Evolutionary conservation across 2,888 invertebrate species (phyloP), one percentile per base, ranked within the genome.

Genomic region (Drosophila pullipes): DNA sequence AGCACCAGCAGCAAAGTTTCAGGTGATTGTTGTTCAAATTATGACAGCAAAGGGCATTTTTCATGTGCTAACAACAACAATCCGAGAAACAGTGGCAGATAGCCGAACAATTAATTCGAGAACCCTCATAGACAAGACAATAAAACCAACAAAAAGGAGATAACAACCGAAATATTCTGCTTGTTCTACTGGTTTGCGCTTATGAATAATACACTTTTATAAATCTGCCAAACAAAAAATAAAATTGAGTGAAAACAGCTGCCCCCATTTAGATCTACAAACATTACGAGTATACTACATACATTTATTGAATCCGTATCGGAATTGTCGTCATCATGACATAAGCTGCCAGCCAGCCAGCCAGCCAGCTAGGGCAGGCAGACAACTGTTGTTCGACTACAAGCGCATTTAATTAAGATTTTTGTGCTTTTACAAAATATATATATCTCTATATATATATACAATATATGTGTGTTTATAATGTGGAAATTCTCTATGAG

Each of bases 381-480:
- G 16, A 2, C 47, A 55, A 47, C 37, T 52, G 57, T 53, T 62
- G 30, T 67, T 47, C 52, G 39, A 62, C 69, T 44, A 62, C 67
- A 71, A 66, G 66, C 66, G 71, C 69, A 82, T 72, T 83, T 81
- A 83, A 83, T 82, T 78, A 82, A 83, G 82, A 78, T 78, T 72
- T 77, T 30, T 70, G 59, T 52, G 52, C 69, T 64, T 67, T 61
- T 41, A 25, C 35, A 25, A 47, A 22, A 44, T 13, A 22, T 13
- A 22, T 44, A 44, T 44, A 11, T 33, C 16, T 52, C 3, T 52
- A n/a, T 41, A 1, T n/a, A 3, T 52, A 1, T 52, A 64, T 61
- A 65, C 31, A 63, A 58, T 39, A 16, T 13, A 71, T 16, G 25
- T 22, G 22, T 25, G 49, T 63, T 69, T 65, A 81, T 57, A 54